Evolutionary conservation across 2,888 invertebrate species (phyloP).

Genomic region (Mactromeris polynyma): DNA sequence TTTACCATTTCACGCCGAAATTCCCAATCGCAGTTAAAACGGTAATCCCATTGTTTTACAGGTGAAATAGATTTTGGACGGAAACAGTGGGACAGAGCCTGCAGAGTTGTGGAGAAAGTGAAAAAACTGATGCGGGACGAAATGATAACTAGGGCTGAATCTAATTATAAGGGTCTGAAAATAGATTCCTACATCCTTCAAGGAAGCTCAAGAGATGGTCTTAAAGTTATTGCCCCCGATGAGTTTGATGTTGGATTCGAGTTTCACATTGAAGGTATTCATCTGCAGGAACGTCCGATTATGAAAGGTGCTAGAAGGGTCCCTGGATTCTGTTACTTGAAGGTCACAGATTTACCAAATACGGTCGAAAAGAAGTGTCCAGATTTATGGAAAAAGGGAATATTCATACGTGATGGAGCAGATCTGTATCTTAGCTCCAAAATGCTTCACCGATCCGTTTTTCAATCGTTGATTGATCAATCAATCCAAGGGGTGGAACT

Average conservation of each 20-base stretch:
- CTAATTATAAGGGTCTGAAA: conserved; percentile 29
- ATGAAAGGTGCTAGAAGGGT: conserved; percentile 3
- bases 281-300: background rate
- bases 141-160: conserved; percentile 23
- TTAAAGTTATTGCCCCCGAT: conserved; percentile 61
- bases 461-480: conserved; percentile 50
- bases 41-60: background rate
- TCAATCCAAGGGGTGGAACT: conserved; percentile 8
- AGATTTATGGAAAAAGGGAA: conserved; percentile 25
- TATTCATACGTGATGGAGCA: conserved; percentile 12
- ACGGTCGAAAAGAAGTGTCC: conserved; percentile 28
- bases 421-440: conserved; percentile 40
- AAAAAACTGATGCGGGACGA: conserved; percentile 30
- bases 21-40: background rate
- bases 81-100: conserved; percentile 37
- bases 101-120: conserved; percentile 33
- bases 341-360: background rate
- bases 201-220: conserved; percentile 67
- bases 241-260: conserved; percentile 67
- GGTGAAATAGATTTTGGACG: conserved; percentile 45
- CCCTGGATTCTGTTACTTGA: conserved; percentile 47
- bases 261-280: conserved; percentile 55
- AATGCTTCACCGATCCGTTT: conserved; percentile 40
- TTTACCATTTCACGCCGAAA: background rate
- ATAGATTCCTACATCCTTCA: conserved; percentile 58